Base-by-base conservation (phyloP, 2,888 invertebrate species). In the Polyommatus icarus region DNA sequence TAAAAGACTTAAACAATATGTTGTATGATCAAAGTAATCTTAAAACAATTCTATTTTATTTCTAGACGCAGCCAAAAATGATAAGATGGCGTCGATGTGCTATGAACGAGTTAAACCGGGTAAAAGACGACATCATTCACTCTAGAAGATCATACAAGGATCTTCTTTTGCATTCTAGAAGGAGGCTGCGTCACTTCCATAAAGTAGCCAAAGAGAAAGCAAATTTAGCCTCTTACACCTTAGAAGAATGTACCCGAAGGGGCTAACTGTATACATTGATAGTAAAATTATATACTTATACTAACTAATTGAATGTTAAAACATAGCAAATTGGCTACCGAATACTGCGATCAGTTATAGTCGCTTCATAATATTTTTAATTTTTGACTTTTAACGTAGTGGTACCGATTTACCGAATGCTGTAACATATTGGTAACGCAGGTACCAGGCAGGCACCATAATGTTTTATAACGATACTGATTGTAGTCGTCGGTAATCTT, bases 81-180 rank as follows among this genome's bases (percentile, higher is more conserved):
- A 84, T 83, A 20, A 88, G 91, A 78, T 92, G 91, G 91, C 89
- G 90, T n/a, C 87, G 89, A 1, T 85, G 87, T 32, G 94, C 93
- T 0, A 80, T 85, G 0, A 83, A 86, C 32, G 93, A 94, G 81
- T 85, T 94, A 20, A 86, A 89, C 75, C 84, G 92, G 54, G 90
- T 93, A 0, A 84, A 86, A 29, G 90, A 91, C 24, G 93, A 94
- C 82, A 82, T 93, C 8, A 85, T 86, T 46, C 89, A 91, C 80
- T 87, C 91, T n/a, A 83, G 89, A 10, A 83, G 84, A 18, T 86
- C 88, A 0, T 94, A 92, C 82, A 83, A 85, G 3, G 94, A 94
- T 82, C 81, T 93, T 10, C 85, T 93, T 5, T 81, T 87, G 1
- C 94, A 93, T 78, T 86, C 88, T 1, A 86, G 86, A 3, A 81